phyloP scores from a whole-genome alignment of 2,113 vertebrate genomes.

The Tauraco erythrolophus region DNA sequence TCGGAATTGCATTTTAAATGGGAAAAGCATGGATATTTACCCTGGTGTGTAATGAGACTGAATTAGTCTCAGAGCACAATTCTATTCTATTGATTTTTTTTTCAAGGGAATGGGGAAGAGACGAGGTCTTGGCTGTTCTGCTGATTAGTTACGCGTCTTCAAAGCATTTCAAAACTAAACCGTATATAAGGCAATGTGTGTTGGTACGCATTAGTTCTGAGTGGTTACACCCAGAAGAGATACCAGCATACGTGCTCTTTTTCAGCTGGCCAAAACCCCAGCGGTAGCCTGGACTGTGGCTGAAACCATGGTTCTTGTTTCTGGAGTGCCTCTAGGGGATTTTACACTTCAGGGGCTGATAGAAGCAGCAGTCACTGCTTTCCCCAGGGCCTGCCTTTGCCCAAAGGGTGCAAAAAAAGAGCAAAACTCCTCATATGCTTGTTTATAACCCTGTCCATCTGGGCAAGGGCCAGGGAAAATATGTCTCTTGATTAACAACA shows the following conservation, averaged over 20 bases:
- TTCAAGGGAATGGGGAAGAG: neutral
- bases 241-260: neutral
- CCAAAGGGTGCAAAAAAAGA: neutral
- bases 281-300: neutral
- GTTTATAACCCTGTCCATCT: neutral
- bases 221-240: neutral
- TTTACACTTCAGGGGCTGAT: neutral
- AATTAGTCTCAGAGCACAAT: neutral
- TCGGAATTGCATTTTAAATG: slow-evolving; percentile 33
- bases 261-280: neutral
- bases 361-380: neutral
- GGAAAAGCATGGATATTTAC: neutral
- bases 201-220: neutral
- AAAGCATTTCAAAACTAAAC: neutral
- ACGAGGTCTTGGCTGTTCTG: neutral
- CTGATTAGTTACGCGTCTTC: neutral
- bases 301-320: neutral
- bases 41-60: neutral
- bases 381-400: neutral
- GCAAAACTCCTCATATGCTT: neutral
- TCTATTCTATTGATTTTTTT: neutral
- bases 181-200: neutral
- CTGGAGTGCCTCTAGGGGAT: neutral
- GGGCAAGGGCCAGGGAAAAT: neutral
- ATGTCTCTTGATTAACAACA: neutral